Evolutionary conservation across 2,797 vertebrate genomes (phyloP).

Genomic region (Phalloptychus januarius): DNA sequence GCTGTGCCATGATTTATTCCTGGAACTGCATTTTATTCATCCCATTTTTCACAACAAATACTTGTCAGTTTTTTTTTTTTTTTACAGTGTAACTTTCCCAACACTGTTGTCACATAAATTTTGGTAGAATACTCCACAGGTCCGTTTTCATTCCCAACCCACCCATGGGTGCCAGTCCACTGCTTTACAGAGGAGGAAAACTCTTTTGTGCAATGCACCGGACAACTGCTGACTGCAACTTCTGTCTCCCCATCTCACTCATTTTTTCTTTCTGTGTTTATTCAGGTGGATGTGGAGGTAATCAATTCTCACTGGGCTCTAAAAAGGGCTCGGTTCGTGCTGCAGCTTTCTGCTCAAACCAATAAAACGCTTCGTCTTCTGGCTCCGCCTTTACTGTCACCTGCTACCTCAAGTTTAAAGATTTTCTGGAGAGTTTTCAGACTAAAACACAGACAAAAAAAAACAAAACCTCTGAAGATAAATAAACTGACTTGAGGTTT

Average conservation of each 20-base stretch:
- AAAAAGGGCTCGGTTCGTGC: conserved; percentile 43
- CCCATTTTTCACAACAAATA: not conserved
- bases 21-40: conserved; percentile 14
- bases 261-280: conserved; percentile 26
- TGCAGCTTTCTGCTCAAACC: conserved; percentile 47
- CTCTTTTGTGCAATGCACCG: conserved; percentile 5
- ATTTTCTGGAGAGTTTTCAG: conserved; percentile 16
- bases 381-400: conserved; percentile 31
- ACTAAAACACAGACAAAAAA: not conserved
- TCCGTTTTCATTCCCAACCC: conserved; percentile 22
- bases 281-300: conserved; percentile 42
- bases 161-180: conserved; percentile 19
- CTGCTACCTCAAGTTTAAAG: conserved; percentile 30
- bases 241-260: conserved; percentile 15
- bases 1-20: conserved; percentile 15
- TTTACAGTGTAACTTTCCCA: conserved; percentile 15
- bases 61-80: conserved; percentile 13
- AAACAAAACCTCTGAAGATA: not conserved
- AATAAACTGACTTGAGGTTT: not conserved
- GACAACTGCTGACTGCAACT: conserved; percentile 17
- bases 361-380: conserved; percentile 61
- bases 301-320: conserved; percentile 63
- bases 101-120: conserved; percentile 32
- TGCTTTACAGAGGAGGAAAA: conserved; percentile 19
- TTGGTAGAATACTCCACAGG: conserved; percentile 36